These are phyloP conservation scores for Tringa solitaria DNA, from an alignment of 2,113 vertebrate genomes.

Conservation along the genomic window DNA sequence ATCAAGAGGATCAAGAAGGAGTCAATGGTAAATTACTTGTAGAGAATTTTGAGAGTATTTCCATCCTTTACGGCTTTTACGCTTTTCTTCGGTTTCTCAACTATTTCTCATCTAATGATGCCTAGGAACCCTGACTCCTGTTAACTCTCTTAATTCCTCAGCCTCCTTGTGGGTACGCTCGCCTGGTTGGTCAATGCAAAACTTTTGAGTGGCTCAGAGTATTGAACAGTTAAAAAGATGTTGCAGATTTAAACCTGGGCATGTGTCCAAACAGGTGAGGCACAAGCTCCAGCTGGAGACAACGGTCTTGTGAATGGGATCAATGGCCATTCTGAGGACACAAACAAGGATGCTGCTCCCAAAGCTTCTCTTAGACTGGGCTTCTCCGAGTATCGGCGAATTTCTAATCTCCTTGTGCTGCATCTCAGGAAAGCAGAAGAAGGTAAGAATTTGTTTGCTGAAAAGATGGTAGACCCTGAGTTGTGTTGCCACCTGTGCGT, in stretches of 20 bases:
- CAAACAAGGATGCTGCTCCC: constrained; percentile 62
- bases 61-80: not conserved
- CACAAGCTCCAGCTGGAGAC: constrained; percentile 73
- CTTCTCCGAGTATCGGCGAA: constrained; percentile 89
- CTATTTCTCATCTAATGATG: not conserved
- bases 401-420: constrained; percentile 94
- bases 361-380: constrained; percentile 87
- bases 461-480: not conserved
- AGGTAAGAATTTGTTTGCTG: constrained; percentile 69
- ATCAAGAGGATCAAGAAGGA: constrained; percentile 74
- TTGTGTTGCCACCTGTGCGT: not conserved
- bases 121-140: not conserved
- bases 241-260: not conserved
- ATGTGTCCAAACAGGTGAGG: constrained; percentile 72
- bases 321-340: constrained; percentile 72
- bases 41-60: not conserved
- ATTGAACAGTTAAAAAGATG: not conserved
- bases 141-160: not conserved
- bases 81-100: not conserved
- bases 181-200: not conserved
- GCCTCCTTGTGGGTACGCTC: not conserved
- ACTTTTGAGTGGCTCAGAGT: not conserved
- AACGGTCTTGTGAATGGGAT: constrained; percentile 75
- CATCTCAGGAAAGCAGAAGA: constrained; percentile 91
- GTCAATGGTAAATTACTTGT: constrained; percentile 73